These are phyloP conservation scores for Sprattus sprattus DNA, from an alignment of 2,113 vertebrate genomes.

Conservation along the genomic window DNA sequence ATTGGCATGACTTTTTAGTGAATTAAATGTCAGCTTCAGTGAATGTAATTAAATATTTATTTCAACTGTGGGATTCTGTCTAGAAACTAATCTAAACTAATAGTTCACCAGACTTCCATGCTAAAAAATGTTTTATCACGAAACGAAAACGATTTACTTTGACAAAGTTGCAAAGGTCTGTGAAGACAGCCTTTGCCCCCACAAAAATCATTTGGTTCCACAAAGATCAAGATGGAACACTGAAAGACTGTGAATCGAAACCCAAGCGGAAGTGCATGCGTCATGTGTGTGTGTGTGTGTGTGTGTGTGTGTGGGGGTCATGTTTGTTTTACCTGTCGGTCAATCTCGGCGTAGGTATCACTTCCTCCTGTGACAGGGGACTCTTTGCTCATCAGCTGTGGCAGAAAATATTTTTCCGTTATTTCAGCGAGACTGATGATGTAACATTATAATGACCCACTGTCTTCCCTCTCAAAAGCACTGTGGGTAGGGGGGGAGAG, in stretches of 20 bases:
- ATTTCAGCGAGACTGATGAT: not conserved
- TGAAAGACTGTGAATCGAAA: not conserved
- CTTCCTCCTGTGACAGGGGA: conserved; percentile 87
- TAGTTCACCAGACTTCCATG: no score
- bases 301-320: no score
- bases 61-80: no score
- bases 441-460: not conserved
- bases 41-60: no score
- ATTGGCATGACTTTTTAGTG: no score
- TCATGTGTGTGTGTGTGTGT: no score
- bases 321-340: conserved; percentile 83
- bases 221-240: not conserved
- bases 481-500: not conserved
- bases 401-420: conserved; percentile 20
- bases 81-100: no score
- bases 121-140: no score
- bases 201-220: not conserved
- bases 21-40: no score
- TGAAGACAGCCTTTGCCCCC: not conserved
- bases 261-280: no score
- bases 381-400: conserved; percentile 98
- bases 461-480: not conserved
- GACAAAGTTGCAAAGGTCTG: not conserved
- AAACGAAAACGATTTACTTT: no score
- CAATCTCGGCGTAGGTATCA: conserved; percentile 91